Base-by-base conservation (phyloP, 2,797 vertebrate genomes). In the Neoniphon sammara region DNA sequence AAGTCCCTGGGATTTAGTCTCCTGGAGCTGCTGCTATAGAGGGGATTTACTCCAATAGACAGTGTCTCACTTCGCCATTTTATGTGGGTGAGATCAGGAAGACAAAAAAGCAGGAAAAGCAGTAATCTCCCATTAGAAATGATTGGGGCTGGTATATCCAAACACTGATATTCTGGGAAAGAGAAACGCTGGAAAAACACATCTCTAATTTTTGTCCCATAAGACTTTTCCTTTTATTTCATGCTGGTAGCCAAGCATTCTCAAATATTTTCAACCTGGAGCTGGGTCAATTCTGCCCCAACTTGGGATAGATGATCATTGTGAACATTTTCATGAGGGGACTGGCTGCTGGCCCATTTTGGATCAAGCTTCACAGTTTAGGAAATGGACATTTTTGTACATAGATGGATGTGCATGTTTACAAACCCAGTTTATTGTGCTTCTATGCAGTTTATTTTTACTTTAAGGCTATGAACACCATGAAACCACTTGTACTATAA, bases 1-100 rank as follows among this genome's bases (percentile, higher is more conserved):
- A 30, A 90, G 84, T 90, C 88, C 72, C 84, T 49, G 77, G 85
- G 88, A 90, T 89, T 89, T 88, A 89, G 87, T 78, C 85, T 85
- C 75, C 87, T 76, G 80, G 81, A 90, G 72, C 81, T 70, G 44
- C 27, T 65, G 82, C 85, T 71, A 58, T 63, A 55, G 75, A 77
- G 59, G 53, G 87, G 90, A 90, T 90, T 92, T 87, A 83, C 85
- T 85, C 66, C 82, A 68, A 68, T 70, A 78, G 81, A 74, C 82
- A 73, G 73, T 65, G 53, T 73, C 66, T 81, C 66, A 60, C 73
- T 78, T 77, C 5, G 23, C 67, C 73, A 54, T 88, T 89, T 85
- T 64, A 66, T 50, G 73, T 76, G 86, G 84, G 82, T 84, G 85
- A 89, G 85, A 87, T 80, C 84, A 72, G 77, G 63, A 30, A 82